These are phyloP conservation scores for Tragopan temminckii DNA, from an alignment of 2,797 vertebrate genomes.

Conservation along the genomic window DNA sequence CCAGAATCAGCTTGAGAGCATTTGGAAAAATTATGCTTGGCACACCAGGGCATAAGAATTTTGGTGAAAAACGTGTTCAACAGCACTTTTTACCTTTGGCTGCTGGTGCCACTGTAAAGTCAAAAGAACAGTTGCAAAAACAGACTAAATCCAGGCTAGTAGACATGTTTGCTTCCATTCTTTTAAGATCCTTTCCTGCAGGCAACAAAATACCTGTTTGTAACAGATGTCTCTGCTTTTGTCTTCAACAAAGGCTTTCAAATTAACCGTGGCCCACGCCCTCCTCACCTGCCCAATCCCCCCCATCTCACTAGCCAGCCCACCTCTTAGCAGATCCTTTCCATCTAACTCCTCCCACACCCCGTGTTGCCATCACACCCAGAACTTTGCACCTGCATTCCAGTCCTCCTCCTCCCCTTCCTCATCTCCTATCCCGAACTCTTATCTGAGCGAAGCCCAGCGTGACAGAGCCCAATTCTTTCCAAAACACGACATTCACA, in stretches of 20 bases:
- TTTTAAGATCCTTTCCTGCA: neutral
- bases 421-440: accelerated
- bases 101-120: neutral
- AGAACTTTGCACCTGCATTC: neutral
- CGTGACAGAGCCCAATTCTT: neutral
- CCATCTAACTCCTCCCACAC: neutral
- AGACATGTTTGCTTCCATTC: neutral
- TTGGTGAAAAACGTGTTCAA: neutral
- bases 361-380: neutral
- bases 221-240: no score
- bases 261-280: neutral
- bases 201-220: neutral
- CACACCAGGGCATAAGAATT: neutral
- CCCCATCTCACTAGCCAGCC: neutral
- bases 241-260: neutral
- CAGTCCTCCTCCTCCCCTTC: neutral
- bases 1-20: neutral
- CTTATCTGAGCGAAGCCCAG: neutral
- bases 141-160: no score
- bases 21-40: no score
- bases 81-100: neutral
- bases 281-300: neutral
- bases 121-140: neutral
- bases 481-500: neutral
- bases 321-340: neutral